Conservation (phyloP, 2,797 vertebrate species). For the Sphenodon punctatus region DNA sequence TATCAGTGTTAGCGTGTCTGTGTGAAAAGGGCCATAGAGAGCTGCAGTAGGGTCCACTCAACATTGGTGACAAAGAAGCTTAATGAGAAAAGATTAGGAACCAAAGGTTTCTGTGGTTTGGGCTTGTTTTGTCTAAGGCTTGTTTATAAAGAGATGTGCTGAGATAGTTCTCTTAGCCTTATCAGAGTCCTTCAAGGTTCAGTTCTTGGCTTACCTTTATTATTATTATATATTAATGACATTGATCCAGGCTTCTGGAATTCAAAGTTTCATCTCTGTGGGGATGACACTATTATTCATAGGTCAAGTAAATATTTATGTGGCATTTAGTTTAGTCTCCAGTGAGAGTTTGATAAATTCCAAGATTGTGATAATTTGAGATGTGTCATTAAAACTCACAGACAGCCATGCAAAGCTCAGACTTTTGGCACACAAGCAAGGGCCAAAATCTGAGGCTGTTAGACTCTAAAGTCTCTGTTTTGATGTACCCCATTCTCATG, state of each 20-base stretch:
- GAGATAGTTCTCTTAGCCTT: background rate
- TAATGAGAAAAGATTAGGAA: background rate
- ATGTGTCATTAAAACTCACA: slow-evolving; percentile 23
- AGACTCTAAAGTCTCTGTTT: background rate
- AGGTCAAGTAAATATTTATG: slow-evolving; percentile 48
- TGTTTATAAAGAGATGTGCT: background rate
- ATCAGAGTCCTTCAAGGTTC: background rate
- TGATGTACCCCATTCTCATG: background rate
- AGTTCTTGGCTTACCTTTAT: slow-evolving; percentile 25
- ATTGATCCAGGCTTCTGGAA: slow-evolving; percentile 50
- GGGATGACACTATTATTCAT: slow-evolving; percentile 27
- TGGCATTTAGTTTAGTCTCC: slow-evolving; percentile 33
- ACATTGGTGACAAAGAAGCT: background rate
- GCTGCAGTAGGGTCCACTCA: accelerated
- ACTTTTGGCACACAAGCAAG: background rate
- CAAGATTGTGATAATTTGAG: slow-evolving; percentile 7
- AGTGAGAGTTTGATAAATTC: slow-evolving; percentile 23
- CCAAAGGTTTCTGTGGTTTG: background rate
- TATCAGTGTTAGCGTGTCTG: too few relatives aligned
- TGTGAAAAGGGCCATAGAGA: too few relatives aligned
- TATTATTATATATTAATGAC: slow-evolving; percentile 36
- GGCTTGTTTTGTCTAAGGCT: background rate
- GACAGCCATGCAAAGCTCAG: background rate
- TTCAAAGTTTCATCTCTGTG: slow-evolving; percentile 14
- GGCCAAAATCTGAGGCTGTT: background rate